Base-by-base conservation (phyloP, 2,113 vertebrate genomes). In the Zosterops japonicus region DNA sequence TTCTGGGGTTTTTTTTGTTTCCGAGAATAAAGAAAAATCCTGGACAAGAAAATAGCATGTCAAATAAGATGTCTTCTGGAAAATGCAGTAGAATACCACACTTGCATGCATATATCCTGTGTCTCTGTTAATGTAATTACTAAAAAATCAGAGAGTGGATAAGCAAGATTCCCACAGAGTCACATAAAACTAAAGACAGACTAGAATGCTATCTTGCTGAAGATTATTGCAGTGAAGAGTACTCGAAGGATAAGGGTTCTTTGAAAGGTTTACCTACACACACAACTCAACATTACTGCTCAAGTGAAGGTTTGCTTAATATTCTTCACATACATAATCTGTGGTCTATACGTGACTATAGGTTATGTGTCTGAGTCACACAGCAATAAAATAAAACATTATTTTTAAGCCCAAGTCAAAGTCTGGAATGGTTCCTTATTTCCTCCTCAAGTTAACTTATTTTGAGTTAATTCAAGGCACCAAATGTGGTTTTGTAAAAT, bases 401-500 rank as follows among this genome's bases (percentile, higher is more conserved):
- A 61, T 53, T 88, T 87, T 69, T 28, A 77, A 78, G 61, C 33
- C 7, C 5, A 4, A 67, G 23, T 69, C 36, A 91, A 79, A 72
- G 50, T 65, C 67, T 86, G 86, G 35, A 93, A 83, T 27, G 6
- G 70, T 77, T 92, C 59, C 0, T 0, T 64, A 69, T 63, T 61
- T 12, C 7, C 11, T 36, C 22, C 10, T 79, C 33, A 63, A 87
- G 24, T 56, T 55, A 75, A 84, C 9, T 85, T 47, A 64, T 3
- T 75, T 39, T 39, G 42, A 77, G 46, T 63, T 67, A 78, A 83
- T 69, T 92, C 59, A 86, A 83, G 79, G 53, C 41, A 85, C 6
- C 47, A 84, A 89, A 82, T 23, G 57, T 21, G 22, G 23, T 85
- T 88, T 60, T 52, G 31, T 71, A 65, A 86, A 93, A 94, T 39